A percentile compares a stretch with the other conserved stretches of the same genome.
Conservation (phyloP, 2,797 vertebrate genomes). For the Allobates femoralis region DNA sequence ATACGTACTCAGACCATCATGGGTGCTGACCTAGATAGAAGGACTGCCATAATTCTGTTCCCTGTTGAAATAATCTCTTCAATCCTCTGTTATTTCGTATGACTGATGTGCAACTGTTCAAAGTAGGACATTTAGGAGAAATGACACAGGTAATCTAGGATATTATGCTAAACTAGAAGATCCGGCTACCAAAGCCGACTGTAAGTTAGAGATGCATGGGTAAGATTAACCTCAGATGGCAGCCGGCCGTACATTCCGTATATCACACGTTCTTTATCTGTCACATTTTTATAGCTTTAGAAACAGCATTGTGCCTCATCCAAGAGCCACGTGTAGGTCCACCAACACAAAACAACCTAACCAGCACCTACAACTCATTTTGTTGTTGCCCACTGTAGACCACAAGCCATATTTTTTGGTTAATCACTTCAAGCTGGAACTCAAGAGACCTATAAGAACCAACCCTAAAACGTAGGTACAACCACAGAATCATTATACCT, state of each 20-base stretch:
- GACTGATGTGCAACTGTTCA: constrained; percentile 6
- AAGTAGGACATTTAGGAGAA: constrained; percentile 16
- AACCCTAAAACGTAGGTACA: no score
- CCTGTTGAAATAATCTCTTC: constrained; percentile 19
- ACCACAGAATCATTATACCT: no score
- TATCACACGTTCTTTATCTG: background rate
- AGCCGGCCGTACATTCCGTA: background rate
- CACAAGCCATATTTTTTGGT: no score
- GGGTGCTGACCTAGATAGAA: constrained; percentile 15
- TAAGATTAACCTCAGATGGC: background rate
- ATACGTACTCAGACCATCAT: constrained; percentile 9
- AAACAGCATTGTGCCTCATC: background rate
- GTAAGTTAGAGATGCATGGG: background rate
- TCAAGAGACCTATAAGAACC: no score
- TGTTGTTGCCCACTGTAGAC: no score
- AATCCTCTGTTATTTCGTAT: constrained; percentile 24
- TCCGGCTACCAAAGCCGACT: background rate
- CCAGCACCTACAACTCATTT: background rate
- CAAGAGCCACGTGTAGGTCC: background rate
- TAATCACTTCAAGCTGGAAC: no score
- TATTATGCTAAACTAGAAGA: constrained; percentile 25
- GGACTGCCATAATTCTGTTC: background rate
- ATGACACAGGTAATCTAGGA: constrained; percentile 27
- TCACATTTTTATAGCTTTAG: background rate
- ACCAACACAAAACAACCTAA: background rate